phyloP scores from a whole-genome alignment of 2,797 vertebrate species.

The Pristis pectinata region DNA sequence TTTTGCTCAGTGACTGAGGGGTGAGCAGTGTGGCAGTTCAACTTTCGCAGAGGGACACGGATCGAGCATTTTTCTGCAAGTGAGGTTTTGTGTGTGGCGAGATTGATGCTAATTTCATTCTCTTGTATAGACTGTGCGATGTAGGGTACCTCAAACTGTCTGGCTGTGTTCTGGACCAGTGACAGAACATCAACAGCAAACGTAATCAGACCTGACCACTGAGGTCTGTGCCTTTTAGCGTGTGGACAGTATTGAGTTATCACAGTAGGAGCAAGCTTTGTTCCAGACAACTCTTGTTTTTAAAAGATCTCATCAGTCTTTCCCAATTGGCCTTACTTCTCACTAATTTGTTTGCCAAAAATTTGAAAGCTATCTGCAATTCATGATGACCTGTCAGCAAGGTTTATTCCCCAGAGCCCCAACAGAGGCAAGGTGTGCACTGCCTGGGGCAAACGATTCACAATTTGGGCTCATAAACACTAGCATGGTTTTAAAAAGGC shows the following conservation, averaged over 20 bases:
- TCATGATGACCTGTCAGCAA: background rate
- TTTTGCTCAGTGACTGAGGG: slow-evolving; percentile 48
- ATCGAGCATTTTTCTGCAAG: slow-evolving; percentile 46
- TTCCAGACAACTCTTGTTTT: slow-evolving; percentile 31
- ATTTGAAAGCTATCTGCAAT: slow-evolving; percentile 28
- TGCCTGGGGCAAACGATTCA: slow-evolving; percentile 44
- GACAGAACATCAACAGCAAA: slow-evolving; percentile 40
- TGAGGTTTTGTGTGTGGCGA: slow-evolving; percentile 47
- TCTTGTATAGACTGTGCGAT: slow-evolving; percentile 46
- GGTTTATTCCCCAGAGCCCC: background rate
- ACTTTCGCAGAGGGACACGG: slow-evolving; percentile 46
- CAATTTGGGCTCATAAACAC: slow-evolving; percentile 43
- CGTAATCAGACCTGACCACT: slow-evolving; percentile 44
- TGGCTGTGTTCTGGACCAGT: slow-evolving; percentile 35
- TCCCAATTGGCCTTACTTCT: slow-evolving; percentile 50
- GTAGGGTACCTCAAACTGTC: slow-evolving; percentile 44
- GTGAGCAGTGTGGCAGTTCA: slow-evolving; percentile 46
- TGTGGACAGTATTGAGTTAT: slow-evolving; percentile 50
- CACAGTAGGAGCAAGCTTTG: slow-evolving; percentile 43
- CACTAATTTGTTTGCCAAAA: slow-evolving; percentile 44
- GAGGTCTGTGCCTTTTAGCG: slow-evolving; percentile 48
- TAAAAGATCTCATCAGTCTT: slow-evolving; percentile 50
- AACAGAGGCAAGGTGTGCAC: slow-evolving; percentile 48
- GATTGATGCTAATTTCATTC: slow-evolving; percentile 46
- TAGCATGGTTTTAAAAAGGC: slow-evolving; percentile 39